phyloP scores from a whole-genome alignment of 2,113 vertebrate species.

The Nothobranchius kuhntae region DNA sequence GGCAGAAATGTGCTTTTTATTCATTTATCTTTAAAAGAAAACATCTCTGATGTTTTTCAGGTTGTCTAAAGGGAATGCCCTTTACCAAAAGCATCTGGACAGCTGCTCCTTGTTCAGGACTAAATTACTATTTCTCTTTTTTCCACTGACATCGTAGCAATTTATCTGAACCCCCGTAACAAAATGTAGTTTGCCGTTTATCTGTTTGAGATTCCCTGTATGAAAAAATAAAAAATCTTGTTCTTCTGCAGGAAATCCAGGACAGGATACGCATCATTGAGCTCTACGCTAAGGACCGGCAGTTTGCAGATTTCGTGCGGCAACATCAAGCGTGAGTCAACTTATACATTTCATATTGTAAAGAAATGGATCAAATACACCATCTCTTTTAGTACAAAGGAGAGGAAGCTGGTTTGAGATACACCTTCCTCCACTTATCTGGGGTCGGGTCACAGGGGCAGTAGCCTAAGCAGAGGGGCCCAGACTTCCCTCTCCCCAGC shows the following conservation, averaged over 20 bases:
- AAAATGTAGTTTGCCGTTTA: constrained; percentile 29
- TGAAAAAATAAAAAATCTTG: constrained; percentile 13
- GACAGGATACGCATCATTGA: constrained; percentile 95
- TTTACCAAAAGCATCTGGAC: not conserved
- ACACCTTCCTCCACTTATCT: constrained; percentile 12
- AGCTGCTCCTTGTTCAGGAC: not conserved
- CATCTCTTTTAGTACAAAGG: constrained; percentile 16
- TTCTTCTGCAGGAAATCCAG: constrained; percentile 89
- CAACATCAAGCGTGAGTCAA: constrained; percentile 91
- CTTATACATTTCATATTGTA: not conserved
- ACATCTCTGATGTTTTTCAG: not conserved
- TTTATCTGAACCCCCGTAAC: not conserved
- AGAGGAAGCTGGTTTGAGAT: constrained; percentile 38
- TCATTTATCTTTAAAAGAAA: not conserved
- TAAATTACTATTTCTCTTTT: not conserved
- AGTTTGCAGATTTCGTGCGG: constrained; percentile 92
- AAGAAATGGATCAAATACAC: constrained; percentile 17
- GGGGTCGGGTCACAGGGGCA: too few species aligned
- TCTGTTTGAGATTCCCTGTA: constrained; percentile 24
- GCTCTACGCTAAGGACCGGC: constrained; percentile 90
- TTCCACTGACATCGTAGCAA: not conserved
- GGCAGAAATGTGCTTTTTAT: not conserved
- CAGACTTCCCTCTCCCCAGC: too few species aligned
- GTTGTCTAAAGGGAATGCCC: not conserved
- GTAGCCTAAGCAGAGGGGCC: too few species aligned